Evolutionary conservation across 2,888 invertebrate genomes (phyloP), one percentile per base, ranked within the genome.

Genomic region (Ctena decussata): DNA sequence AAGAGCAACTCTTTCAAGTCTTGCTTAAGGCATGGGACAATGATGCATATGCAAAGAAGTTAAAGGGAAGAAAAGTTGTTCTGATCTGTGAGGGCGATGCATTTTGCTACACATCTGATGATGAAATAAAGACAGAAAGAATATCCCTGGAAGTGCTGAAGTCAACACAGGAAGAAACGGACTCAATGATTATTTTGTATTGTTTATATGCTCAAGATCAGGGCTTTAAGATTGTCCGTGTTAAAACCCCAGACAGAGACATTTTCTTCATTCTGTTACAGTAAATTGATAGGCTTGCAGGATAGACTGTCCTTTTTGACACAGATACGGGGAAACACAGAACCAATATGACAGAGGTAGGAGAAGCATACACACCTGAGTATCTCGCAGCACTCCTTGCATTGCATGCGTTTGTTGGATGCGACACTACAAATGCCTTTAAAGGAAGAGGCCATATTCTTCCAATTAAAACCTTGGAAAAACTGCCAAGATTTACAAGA

Each of bases 171-270:
- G 76, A 81, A 41, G 70, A 82, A 73, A 82, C 46, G 44, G 80
- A 79, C 44, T 49, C 81, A 18, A 69, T 71, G 65, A 60, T 85
- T 18, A 41, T 87, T 27, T 70, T 87, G 30, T 87, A 82, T 71
- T 46, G 69, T 39, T 39, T 49, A 46, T 76, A 85, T 80, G 82
- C 44, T 15, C 72, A 82, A 37, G 75, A 75, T 11, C 46, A 49
- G 30, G 80, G 82, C 21, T 87, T 76, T 39, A 69, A 85, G 65
- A 53, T 21, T 39, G 71, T 73, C n/a, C 39, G 39, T 39, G 77
- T 82, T n/a, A 85, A 60, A 53, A 78, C 49, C 57, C 82, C 85
- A 77, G 87, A 85, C 53, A 74, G 41, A 44, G 85, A 87, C 53
- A 77, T 87, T 15, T 76, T 79, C 35, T 81, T 82, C 44, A 77